phyloP scores from a whole-genome alignment of 2,797 vertebrate genomes.

The Macropus fuliginosus region DNA sequence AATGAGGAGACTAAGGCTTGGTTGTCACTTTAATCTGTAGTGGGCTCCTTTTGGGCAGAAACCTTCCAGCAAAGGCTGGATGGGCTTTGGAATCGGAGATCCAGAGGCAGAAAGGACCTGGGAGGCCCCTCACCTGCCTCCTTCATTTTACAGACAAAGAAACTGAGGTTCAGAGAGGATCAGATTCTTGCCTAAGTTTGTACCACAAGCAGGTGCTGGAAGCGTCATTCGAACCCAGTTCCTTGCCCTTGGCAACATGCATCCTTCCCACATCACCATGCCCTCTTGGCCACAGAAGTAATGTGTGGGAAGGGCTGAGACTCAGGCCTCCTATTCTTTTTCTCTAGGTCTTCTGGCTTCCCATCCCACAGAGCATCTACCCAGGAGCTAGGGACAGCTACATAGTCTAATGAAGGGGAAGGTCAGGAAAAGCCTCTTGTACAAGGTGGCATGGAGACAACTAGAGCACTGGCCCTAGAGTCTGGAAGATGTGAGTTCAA shows the following conservation, averaged over 20 bases:
- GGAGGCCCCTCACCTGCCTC: too few relatives aligned
- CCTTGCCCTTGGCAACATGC: not conserved
- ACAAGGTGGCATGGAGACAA: too few relatives aligned
- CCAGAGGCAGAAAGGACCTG: too few relatives aligned
- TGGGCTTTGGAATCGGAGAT: too few relatives aligned
- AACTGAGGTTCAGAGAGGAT: not conserved
- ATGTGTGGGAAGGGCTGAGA: not conserved
- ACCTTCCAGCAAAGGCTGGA: too few relatives aligned
- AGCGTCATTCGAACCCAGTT: not conserved
- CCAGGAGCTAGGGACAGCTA: not conserved
- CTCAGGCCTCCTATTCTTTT: not conserved
- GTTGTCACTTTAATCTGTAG: too few relatives aligned
- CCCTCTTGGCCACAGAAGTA: not conserved
- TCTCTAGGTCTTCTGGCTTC: not conserved
- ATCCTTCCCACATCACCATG: not conserved
- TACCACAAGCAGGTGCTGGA: not conserved
- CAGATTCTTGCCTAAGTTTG: not conserved
- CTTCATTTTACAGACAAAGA: not conserved
- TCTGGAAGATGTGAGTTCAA: not conserved
- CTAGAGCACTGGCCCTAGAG: not conserved
- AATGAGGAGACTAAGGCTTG: too few relatives aligned
- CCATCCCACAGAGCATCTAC: not conserved
- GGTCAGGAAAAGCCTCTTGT: not conserved
- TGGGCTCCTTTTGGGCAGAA: too few relatives aligned
- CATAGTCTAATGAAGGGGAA: not conserved